These are phyloP conservation scores for Meiosimyza decipiens DNA, from an alignment of 2,888 invertebrate species.

Conservation along the genomic window DNA sequence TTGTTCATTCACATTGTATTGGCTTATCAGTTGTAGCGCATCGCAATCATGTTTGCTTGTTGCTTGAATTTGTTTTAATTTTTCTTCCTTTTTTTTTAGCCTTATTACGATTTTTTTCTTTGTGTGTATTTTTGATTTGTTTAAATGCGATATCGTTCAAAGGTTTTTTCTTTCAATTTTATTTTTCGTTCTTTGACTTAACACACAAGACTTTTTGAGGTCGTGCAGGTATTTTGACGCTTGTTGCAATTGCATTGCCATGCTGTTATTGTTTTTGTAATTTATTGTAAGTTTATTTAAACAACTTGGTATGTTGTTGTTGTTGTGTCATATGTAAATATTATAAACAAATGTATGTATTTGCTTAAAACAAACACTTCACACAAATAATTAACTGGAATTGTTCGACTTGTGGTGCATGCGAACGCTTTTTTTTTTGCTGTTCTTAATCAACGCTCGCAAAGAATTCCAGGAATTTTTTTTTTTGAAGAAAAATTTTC, in stretches of 20 bases:
- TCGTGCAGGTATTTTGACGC: slow-evolving; percentile 29
- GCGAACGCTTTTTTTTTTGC: slow-evolving; percentile 2
- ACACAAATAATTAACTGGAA: slow-evolving; percentile 37
- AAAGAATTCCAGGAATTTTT: slow-evolving; percentile 28
- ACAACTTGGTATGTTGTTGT: slow-evolving; percentile 11
- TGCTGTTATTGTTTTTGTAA: slow-evolving; percentile 12
- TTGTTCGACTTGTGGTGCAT: slow-evolving; percentile 8
- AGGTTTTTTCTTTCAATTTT: background rate
- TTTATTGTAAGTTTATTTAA: slow-evolving; percentile 29
- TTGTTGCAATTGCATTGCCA: background rate
- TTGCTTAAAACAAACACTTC: slow-evolving; percentile 12
- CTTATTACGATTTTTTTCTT: slow-evolving; percentile 3
- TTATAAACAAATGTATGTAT: slow-evolving; percentile 9
- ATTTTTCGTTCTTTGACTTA: slow-evolving; percentile 2
- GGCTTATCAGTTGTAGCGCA: slow-evolving; percentile 41
- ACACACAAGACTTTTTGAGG: background rate
- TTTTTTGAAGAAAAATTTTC: background rate
- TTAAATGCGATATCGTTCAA: slow-evolving; percentile 30
- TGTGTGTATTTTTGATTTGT: slow-evolving; percentile 34
- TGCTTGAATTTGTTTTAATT: slow-evolving; percentile 16
- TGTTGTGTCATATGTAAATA: slow-evolving; percentile 31
- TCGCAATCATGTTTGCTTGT: slow-evolving; percentile 38
- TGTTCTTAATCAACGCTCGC: background rate
- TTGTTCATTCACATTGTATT: slow-evolving; percentile 14
- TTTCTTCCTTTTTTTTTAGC: background rate